A percentile compares a stretch with the other conserved stretches of the same genome.
Conservation (phyloP, 2,113 vertebrate species). For the Sebastes fasciatus region DNA sequence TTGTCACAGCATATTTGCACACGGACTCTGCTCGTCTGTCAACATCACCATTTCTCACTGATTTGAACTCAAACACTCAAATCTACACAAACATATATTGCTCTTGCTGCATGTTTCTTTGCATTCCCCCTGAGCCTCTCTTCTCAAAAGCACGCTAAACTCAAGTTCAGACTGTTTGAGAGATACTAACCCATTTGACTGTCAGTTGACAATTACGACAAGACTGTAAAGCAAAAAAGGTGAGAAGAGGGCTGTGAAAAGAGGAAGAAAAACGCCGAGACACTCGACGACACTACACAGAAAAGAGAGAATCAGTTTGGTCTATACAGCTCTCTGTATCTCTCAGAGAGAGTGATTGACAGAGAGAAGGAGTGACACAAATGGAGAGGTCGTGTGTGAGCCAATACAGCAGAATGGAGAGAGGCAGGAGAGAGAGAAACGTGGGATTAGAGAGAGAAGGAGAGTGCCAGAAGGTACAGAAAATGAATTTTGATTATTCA, state of each 20-base stretch:
- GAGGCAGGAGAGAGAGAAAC: conserved; percentile 23
- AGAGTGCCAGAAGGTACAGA: conserved; percentile 42
- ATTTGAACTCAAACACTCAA: not conserved
- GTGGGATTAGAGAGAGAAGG: conserved; percentile 27
- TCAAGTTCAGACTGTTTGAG: conserved; percentile 21
- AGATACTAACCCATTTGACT: conserved; percentile 32
- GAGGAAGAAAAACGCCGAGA: conserved; percentile 5
- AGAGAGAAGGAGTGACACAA: conserved; percentile 40
- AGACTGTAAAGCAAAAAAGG: conserved; percentile 25
- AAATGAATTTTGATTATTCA: conserved; percentile 48
- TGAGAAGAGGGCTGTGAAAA: conserved; percentile 17
- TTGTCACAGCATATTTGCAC: not conserved
- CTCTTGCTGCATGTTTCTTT: not conserved
- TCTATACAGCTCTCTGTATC: not conserved
- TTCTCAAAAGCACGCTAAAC: conserved; percentile 7
- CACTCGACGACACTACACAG: conserved; percentile 13
- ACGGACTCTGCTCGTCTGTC: not conserved
- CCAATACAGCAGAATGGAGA: conserved; percentile 16
- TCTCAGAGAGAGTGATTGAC: conserved; percentile 47
- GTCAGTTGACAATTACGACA: conserved; percentile 44
- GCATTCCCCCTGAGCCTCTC: not conserved
- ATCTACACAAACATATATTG: not conserved
- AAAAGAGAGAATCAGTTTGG: conserved; percentile 18
- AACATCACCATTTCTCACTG: not conserved
- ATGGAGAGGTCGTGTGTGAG: conserved; percentile 31